Base-by-base conservation (phyloP, 2,113 vertebrate species). In the Etheostoma cragini region DNA sequence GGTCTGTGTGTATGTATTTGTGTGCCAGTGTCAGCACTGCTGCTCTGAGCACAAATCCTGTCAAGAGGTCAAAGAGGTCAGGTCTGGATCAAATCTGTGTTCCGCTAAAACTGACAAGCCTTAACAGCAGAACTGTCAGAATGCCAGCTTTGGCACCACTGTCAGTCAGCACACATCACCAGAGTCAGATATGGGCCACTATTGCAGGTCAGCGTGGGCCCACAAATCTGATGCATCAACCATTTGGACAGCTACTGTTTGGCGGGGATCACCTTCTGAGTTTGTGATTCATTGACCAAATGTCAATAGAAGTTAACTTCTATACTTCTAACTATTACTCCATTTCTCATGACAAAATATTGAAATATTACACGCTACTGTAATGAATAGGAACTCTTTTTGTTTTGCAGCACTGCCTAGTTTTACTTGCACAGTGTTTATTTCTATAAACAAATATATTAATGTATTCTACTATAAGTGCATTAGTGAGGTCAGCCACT, bases 41-140 rank as follows among this genome's bases (percentile, higher is more conserved):
- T 84, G 68, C 89, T 84, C 54, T 71, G 84, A 88, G 83, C 82
- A 83, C 61, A 85, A 84, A 79, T 83, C 84, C 87, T 88, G 90
- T 93, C 90, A 89, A 70, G 58, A 85, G 86, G 89, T 92, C 91
- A 90, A 57, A 89, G 52, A 88, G 89, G 91, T 94, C 84, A 2
- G 53, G 78, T 81, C 78, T 80, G 78, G 90, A 92, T 93, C 88
- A 93, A 93, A 92, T 89, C 75, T 84, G 82, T 81, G 80, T 88
- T 86, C 80, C 52, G 54, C 84, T 90, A 82, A 78, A 91, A 87
- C 86, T 94, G 91, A 91, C 93, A 91, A 84, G 85, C 81, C 85
- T 86, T 81, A 87, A 81, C 88, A 91, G 87, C 83, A 84, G 77
- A 76, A 83, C 89, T 92, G 92, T 86, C 91, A 89, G 84, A 69